Evolutionary conservation across 2,888 invertebrate genomes (phyloP).

Genomic region (Sinohyriopsis cumingii): DNA sequence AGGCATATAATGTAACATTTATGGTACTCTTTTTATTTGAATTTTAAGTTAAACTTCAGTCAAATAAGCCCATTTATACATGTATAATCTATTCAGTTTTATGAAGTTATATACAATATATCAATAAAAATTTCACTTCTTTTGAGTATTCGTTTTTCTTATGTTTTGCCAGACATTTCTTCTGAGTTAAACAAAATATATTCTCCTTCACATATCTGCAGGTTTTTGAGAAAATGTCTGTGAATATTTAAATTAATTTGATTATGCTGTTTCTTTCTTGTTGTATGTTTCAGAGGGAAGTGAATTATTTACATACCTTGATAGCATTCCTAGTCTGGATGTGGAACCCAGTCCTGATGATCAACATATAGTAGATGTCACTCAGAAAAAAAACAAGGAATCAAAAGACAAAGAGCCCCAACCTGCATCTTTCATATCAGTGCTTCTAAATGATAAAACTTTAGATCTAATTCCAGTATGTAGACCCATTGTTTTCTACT

Average conservation of each 20-base stretch:
- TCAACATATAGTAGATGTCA: neutral
- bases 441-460: slow-evolving; percentile 28
- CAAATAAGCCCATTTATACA: no score
- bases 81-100: no score
- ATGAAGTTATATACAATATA: no score
- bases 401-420: slow-evolving; percentile 1
- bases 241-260: neutral
- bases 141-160: no score
- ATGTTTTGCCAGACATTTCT: no score
- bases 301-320: slow-evolving; percentile 43
- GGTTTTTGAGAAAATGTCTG: neutral
- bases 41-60: no score
- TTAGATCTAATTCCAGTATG: slow-evolving; percentile 45
- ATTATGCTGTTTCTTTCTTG: neutral
- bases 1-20: no score
- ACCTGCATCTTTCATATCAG: slow-evolving; percentile 13
- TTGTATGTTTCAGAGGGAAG: slow-evolving; percentile 29
- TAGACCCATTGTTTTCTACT: neutral
- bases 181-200: no score
- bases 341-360: slow-evolving; percentile 8
- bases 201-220: no score
- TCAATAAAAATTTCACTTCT: no score
- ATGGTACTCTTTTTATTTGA: no score
- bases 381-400: neutral
- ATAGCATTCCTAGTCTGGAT: slow-evolving; percentile 25